phyloP scores from a whole-genome alignment of 2,797 vertebrate species.

The Phyllotis vaccarum region DNA sequence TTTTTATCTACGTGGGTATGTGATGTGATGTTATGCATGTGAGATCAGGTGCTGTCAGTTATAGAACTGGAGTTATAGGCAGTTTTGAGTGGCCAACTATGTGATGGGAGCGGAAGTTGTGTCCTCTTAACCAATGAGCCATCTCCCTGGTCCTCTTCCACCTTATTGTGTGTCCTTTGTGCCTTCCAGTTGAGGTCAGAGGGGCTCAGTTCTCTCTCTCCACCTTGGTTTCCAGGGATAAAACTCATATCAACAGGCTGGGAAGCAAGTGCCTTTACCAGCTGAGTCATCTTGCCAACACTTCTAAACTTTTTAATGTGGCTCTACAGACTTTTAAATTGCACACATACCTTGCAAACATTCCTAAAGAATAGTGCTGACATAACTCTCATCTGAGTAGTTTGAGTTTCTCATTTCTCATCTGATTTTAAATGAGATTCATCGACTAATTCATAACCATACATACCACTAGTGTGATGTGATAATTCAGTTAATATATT shows the following conservation, averaged over 20 bases:
- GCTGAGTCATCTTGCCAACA: neutral
- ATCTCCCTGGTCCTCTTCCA: neutral
- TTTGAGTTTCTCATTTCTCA: conserved; percentile 16
- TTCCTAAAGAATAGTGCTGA: neutral
- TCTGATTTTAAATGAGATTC: neutral
- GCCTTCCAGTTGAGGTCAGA: neutral
- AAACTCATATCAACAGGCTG: neutral
- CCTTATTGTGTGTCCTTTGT: neutral
- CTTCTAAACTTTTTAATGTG: neutral
- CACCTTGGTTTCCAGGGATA: neutral
- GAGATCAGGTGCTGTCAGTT: neutral
- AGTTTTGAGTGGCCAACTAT: neutral
- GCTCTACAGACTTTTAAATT: neutral
- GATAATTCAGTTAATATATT: neutral
- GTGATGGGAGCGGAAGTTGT: neutral
- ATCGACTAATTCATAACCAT: neutral
- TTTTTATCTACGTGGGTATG: neutral
- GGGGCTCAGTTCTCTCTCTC: neutral
- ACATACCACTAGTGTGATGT: neutral
- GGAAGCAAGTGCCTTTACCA: neutral
- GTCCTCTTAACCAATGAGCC: too few species aligned
- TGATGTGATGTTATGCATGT: too few species aligned
- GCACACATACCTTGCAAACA: neutral
- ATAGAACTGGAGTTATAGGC: neutral
- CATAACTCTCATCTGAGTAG: neutral